Base-by-base conservation (phyloP, 1,140 invertebrate species). In the Drosophila auraria region DNA sequence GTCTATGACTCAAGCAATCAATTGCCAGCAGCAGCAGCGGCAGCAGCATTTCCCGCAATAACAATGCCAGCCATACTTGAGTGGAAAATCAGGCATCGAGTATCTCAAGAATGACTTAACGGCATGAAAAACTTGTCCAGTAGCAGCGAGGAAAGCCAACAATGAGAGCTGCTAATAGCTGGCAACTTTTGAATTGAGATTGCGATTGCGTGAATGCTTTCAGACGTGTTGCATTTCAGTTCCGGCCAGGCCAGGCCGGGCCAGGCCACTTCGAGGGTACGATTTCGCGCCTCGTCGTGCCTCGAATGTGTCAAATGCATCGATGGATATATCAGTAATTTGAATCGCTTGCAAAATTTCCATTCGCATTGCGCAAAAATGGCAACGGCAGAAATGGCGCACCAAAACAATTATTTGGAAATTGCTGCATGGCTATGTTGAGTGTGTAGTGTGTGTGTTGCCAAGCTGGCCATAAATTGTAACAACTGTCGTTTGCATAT, bases 81-180 rank as follows among this genome's bases (percentile, higher is more conserved):
- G 70, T 75, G 68, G 76, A 77, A 82, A 89, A 90, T 89, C 86
- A 74, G 71, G 61, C 65, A 82, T 82, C 61, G 82, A 90, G 79
- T 89, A 90, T 90, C 79, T 90, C 47, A 75, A 90, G 86, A 86
- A 90, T 90, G 79, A 90, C 86, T 90, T 89, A 90, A 79, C 81
- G 79, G 84, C 84, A 62, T 81, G 81, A 63, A 83, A 89, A 84
- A 68, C 74, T 71, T 42, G 57, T 56, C 30, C 68, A 71, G 63
- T 71, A 69, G 68, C 68, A 30, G 47, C 53, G 36, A 57, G 51
- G 65, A 73, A 70, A 78, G 63, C 23, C 65, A 79, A 73, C 82
- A 83, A 83, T 77, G 81, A 79, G 64, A 71, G 66, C 59, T 61
- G 80, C 80, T 87, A 87, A 87, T 87, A 87, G 83, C 83, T 66